These are phyloP conservation scores for Agapornis roseicollis DNA, from an alignment of 2,113 vertebrate species.

Conservation along the genomic window DNA sequence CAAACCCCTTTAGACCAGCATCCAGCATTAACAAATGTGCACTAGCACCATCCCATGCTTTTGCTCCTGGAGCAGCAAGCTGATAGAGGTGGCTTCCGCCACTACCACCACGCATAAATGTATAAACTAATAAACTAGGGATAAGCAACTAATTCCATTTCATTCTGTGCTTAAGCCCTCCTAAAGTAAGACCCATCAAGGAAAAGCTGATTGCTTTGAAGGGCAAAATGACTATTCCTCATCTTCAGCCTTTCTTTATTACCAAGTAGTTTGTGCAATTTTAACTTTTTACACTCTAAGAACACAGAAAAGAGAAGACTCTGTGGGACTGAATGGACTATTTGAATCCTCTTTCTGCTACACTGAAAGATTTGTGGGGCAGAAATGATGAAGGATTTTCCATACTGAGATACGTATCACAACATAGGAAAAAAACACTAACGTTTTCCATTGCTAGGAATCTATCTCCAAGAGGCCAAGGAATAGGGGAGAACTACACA, in stretches of 20 bases:
- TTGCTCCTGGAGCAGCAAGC: rapidly evolving
- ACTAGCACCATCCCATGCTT: neutral
- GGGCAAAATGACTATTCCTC: neutral
- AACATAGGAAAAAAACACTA: neutral
- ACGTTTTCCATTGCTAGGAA: neutral
- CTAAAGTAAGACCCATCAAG: neutral
- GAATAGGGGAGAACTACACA: neutral
- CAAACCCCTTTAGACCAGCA: neutral
- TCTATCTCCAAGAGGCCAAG: neutral
- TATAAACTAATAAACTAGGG: neutral
- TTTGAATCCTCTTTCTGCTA: neutral
- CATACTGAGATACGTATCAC: neutral
- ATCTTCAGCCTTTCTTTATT: neutral
- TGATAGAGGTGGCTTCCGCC: neutral
- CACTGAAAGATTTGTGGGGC: rapidly evolving
- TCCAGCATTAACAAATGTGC: neutral
- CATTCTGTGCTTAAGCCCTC: neutral
- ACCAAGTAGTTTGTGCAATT: neutral
- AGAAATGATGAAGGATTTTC: neutral
- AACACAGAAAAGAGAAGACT: neutral
- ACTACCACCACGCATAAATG: neutral
- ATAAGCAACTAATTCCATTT: neutral
- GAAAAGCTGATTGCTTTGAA: neutral
- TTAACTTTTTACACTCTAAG: neutral
- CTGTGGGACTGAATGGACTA: neutral